A percentile compares a stretch with the other conserved stretches of the same genome.
Conservation (phyloP, 1,140 invertebrate species). For the Drosophila biarmipes region DNA sequence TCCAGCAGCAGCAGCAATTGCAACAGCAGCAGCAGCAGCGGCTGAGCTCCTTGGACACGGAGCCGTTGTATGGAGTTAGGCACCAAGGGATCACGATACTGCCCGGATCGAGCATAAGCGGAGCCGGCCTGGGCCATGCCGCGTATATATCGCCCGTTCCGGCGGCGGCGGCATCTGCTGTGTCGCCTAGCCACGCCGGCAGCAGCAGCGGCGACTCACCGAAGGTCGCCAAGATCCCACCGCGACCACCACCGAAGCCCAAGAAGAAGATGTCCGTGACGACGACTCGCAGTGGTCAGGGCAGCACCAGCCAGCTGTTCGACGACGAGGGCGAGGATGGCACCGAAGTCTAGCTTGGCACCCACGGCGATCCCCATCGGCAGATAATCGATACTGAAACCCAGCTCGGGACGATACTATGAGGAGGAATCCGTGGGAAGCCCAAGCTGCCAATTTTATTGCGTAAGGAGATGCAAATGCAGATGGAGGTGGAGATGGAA, state of each 20-base stretch:
- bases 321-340: slow-evolving; percentile 94
- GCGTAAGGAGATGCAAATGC: background rate
- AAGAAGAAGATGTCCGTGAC: slow-evolving; percentile 88
- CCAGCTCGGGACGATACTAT: background rate
- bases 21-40: slow-evolving; percentile 50
- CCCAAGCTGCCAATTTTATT: background rate
- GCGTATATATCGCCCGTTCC: slow-evolving; percentile 8
- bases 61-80: slow-evolving; percentile 66
- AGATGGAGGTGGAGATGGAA: background rate
- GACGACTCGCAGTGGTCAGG: slow-evolving; percentile 85
- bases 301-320: slow-evolving; percentile 88
- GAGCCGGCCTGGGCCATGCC: slow-evolving; percentile 33
- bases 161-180: background rate
- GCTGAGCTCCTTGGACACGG: slow-evolving; percentile 63
- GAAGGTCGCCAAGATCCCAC: slow-evolving; percentile 89
- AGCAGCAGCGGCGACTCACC: slow-evolving; percentile 63
- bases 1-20: slow-evolving; percentile 64
- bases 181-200: slow-evolving; percentile 43
- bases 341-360: slow-evolving; percentile 89
- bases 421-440: background rate
- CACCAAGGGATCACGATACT: slow-evolving; percentile 68
- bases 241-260: slow-evolving; percentile 92
- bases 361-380: slow-evolving; percentile 3
- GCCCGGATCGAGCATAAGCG: slow-evolving; percentile 62
- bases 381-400: background rate